phyloP scores from a whole-genome alignment of 1,140 invertebrate species.

The Steinernema khuongi region DNA sequence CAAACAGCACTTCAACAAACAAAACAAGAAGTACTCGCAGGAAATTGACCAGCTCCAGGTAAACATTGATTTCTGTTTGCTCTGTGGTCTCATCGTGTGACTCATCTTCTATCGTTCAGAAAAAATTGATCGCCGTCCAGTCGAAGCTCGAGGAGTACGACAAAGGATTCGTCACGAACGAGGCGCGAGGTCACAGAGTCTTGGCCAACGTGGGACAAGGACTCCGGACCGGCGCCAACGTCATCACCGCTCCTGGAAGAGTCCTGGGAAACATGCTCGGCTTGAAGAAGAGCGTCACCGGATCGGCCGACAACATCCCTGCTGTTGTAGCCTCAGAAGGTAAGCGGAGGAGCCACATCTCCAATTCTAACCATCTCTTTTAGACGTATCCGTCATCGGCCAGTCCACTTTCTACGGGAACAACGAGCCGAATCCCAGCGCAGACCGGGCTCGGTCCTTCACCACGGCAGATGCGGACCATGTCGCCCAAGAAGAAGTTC shows the following conservation, averaged over 20 bases:
- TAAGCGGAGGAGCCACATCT: not conserved
- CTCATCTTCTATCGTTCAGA: conserved; percentile 32
- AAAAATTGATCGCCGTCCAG: conserved; percentile 37
- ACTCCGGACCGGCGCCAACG: conserved; percentile 28
- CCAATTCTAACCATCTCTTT: not conserved
- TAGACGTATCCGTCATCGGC: not conserved
- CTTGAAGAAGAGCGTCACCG: conserved; percentile 47
- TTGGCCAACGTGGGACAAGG: conserved; percentile 51
- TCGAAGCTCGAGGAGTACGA: conserved; percentile 32
- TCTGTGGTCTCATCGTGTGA: conserved; percentile 18
- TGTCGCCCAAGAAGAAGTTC: not conserved
- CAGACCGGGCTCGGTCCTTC: not conserved
- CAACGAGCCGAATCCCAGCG: not conserved
- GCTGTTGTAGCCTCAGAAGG: not conserved
- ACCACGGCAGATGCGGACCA: not conserved
- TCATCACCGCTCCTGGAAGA: conserved; percentile 43
- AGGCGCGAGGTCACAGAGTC: conserved; percentile 27
- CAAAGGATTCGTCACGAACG: conserved; percentile 37
- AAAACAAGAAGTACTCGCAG: conserved; percentile 50
- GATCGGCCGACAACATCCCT: conserved; percentile 47
- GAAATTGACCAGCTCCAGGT: conserved; percentile 48
- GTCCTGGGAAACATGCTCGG: conserved; percentile 22
- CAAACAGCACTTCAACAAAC: conserved; percentile 47
- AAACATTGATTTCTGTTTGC: conserved; percentile 15
- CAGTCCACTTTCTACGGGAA: not conserved